Percentiles rank a stretch among this genome's conserved stretches.
phyloP scores from a whole-genome alignment of 2,888 invertebrate species.

The Dinocampus coccinellae region DNA sequence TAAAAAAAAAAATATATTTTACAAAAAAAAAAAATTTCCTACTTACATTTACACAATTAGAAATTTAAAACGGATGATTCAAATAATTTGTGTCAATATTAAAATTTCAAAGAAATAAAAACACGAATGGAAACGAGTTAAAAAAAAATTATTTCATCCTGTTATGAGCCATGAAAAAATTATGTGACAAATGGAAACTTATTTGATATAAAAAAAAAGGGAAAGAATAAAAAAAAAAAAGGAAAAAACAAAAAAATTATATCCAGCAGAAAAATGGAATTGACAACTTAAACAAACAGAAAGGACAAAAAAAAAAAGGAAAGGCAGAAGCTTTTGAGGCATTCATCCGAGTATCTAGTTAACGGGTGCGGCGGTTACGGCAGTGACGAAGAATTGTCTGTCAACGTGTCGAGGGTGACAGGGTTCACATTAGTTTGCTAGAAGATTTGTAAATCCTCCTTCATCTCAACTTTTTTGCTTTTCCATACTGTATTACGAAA shows the following conservation, averaged over 20 bases:
- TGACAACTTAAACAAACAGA: too few relatives aligned
- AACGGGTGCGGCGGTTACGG: constrained; percentile 28
- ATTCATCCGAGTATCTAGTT: constrained; percentile 21
- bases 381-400: constrained; percentile 26
- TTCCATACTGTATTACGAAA: neutral
- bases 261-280: neutral
- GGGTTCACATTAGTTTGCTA: constrained; percentile 29
- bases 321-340: neutral
- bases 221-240: constrained; percentile 2
- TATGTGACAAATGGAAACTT: neutral
- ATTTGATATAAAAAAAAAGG: neutral
- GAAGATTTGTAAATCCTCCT: constrained; percentile 19
- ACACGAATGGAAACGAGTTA: neutral
- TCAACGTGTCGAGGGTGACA: constrained; percentile 29
- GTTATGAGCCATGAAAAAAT: neutral
- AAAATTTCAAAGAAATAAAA: neutral
- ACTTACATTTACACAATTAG: neutral
- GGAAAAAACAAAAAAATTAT: too few relatives aligned
- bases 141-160: neutral
- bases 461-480: neutral
- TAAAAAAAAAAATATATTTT: constrained; percentile 1
- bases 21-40: constrained; percentile 2
- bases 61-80: too few relatives aligned
- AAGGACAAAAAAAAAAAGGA: too few relatives aligned
- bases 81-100: neutral